These are phyloP conservation scores for Alaudala cheleensis DNA, from an alignment of 2,113 vertebrate genomes.

Conservation along the genomic window DNA sequence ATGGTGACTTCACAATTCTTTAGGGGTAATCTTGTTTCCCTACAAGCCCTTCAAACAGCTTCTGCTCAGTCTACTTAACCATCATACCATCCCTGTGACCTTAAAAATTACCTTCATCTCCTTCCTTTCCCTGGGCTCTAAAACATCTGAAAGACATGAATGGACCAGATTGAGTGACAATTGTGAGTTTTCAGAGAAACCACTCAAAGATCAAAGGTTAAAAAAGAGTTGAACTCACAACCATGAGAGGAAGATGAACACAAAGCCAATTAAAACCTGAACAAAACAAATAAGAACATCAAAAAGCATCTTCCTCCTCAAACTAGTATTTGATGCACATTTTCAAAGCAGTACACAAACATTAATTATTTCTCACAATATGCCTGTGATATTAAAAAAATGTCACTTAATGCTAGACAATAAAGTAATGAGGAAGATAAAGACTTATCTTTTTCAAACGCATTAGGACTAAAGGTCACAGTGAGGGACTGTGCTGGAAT, in stretches of 20 bases:
- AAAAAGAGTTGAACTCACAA: neutral
- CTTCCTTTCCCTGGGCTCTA: neutral
- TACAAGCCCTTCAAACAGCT: neutral
- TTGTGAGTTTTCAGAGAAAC: neutral
- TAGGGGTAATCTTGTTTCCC: neutral
- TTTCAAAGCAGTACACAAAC: conserved; percentile 7
- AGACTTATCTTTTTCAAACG: neutral
- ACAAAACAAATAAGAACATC: neutral
- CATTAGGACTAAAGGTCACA: neutral
- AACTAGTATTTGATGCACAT: neutral
- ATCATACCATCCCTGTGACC: neutral
- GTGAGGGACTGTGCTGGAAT: neutral
- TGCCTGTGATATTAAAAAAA: neutral
- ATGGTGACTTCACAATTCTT: neutral
- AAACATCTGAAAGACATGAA: neutral
- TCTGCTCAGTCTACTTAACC: neutral
- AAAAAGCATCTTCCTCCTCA: conserved; percentile 3
- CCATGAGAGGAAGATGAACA: neutral
- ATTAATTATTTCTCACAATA: conserved; percentile 15
- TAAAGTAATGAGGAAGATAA: neutral
- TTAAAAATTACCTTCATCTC: neutral
- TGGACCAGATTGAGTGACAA: neutral
- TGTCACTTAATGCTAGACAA: neutral
- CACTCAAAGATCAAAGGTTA: neutral
- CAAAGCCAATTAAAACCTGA: neutral